Evolutionary conservation across 2,113 vertebrate genomes (phyloP).

Genomic region (Trochalopteron elliotii): DNA sequence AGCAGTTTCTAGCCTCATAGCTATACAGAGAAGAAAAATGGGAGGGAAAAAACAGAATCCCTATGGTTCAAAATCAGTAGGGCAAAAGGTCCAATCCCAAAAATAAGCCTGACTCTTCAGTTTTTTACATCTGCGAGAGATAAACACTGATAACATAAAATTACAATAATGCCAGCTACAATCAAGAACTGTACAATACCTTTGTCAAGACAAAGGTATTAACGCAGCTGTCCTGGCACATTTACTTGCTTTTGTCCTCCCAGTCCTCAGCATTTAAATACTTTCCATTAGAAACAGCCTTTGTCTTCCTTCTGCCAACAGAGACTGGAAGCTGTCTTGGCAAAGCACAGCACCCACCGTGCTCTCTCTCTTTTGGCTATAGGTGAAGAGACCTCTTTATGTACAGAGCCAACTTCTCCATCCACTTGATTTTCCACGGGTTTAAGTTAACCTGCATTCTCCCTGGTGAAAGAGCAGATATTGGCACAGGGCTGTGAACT

Average conservation of each 20-base stretch:
- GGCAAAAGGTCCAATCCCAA: not conserved
- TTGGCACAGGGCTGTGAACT: not conserved
- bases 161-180: not conserved
- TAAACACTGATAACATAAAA: not conserved
- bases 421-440: not conserved
- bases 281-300: not conserved
- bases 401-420: not conserved
- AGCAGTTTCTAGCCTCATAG: not conserved
- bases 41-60: not conserved
- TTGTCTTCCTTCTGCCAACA: not conserved
- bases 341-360: not conserved
- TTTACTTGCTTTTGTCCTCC: not conserved
- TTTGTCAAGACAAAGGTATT: slow-evolving; percentile 8
- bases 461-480: not conserved
- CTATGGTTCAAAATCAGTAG: not conserved
- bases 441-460: not conserved
- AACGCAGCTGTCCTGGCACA: not conserved
- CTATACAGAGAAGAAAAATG: not conserved
- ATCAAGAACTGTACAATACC: not conserved
- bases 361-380: not conserved
- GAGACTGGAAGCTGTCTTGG: slow-evolving; percentile 1
- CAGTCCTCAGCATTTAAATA: not conserved
- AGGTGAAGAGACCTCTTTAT: not conserved
- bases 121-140: not conserved
- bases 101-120: not conserved